phyloP scores from a whole-genome alignment of 2,888 invertebrate species.

The Smittia sp. region DNA sequence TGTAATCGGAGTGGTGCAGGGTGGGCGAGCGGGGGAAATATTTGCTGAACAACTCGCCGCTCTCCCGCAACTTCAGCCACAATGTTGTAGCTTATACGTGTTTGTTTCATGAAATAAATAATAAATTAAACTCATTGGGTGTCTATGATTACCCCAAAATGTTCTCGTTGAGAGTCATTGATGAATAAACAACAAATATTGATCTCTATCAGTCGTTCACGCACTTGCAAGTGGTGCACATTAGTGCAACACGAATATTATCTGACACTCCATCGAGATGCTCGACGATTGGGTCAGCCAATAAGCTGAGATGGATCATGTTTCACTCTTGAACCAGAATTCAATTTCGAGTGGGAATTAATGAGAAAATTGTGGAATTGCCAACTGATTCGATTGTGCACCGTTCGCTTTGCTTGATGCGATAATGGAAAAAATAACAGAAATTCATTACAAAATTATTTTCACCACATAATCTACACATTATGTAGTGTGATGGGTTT shows the following conservation, averaged over 20 bases:
- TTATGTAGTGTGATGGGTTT: background rate
- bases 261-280: background rate
- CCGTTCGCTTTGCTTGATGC: conserved; percentile 1
- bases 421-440: conserved; percentile 6
- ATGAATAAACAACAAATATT: background rate
- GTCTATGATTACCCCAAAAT: conserved; percentile 15
- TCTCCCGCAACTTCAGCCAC: background rate
- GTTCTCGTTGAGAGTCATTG: background rate
- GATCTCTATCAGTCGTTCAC: background rate
- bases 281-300: background rate
- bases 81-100: background rate
- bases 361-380: background rate
- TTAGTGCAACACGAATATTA: background rate
- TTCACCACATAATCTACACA: background rate
- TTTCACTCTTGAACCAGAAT: background rate
- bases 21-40: background rate
- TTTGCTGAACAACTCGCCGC: background rate
- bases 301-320: conserved; percentile 7
- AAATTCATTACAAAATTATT: background rate
- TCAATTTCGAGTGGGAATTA: conserved; percentile 4
- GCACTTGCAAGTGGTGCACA: background rate
- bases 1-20: background rate
- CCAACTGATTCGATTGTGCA: background rate
- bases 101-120: conserved; percentile 32
- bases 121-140: conserved; percentile 21